Conservation (phyloP, 2,113 vertebrate species). For the Thryonomys swinderianus region DNA sequence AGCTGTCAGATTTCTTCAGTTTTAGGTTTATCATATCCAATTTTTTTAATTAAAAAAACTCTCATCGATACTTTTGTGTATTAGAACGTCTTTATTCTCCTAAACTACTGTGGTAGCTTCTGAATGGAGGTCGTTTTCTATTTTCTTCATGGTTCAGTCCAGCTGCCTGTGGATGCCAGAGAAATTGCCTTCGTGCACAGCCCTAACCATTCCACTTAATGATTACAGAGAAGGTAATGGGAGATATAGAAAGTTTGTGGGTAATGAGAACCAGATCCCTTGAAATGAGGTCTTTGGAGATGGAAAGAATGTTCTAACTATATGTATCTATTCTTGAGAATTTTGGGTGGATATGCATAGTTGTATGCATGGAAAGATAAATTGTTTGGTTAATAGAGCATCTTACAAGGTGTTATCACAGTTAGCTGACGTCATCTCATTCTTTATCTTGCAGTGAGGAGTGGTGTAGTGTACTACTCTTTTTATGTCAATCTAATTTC, state of each 20-base stretch:
- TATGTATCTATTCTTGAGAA: neutral
- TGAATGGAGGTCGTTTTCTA: neutral
- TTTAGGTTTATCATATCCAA: neutral
- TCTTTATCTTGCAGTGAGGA: slow-evolving; percentile 28
- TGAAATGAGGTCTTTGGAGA: slow-evolving; percentile 16
- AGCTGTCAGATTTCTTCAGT: neutral
- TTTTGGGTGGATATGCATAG: neutral
- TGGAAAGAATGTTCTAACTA: neutral
- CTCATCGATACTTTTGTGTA: neutral
- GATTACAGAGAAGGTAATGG: neutral
- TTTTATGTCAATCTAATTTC: neutral
- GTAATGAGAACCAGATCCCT: neutral
- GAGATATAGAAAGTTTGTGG: neutral
- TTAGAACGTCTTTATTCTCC: neutral
- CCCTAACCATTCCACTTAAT: neutral
- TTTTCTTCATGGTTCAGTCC: neutral
- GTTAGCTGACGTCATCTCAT: neutral
- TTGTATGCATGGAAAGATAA: neutral
- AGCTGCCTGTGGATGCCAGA: neutral
- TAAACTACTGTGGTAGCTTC: neutral
- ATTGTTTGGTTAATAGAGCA: neutral
- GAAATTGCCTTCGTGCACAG: neutral
- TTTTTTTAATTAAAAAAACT: neutral
- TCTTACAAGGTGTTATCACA: neutral
- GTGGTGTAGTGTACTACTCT: neutral